Conservation (phyloP, 2,888 invertebrate genomes). For the Cosmopolites sordidus region DNA sequence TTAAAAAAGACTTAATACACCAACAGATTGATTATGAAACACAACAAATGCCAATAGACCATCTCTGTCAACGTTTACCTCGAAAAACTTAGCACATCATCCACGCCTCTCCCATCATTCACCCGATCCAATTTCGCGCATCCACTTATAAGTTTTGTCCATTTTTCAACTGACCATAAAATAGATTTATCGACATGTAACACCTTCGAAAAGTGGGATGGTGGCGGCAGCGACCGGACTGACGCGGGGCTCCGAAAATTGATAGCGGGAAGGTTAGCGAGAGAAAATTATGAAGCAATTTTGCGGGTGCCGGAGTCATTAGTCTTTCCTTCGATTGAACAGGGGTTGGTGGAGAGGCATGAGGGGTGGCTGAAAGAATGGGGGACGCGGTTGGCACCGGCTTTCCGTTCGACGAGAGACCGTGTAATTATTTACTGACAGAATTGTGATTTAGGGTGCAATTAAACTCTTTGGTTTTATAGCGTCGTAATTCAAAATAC, state of each 20-base stretch:
- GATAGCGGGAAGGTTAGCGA: conserved; percentile 48
- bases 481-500: conserved; percentile 6
- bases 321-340: conserved; percentile 40
- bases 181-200: conserved; percentile 11
- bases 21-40: too few species aligned
- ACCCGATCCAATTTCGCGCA: background rate
- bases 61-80: too few species aligned
- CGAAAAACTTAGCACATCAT: background rate
- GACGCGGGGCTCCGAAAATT: conserved; percentile 36
- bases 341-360: background rate
- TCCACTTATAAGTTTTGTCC: conserved; percentile 2
- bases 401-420: conserved; percentile 4
- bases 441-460: conserved; percentile 9
- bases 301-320: conserved; percentile 46
- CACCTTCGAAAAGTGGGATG: conserved; percentile 1
- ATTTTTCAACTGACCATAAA: conserved; percentile 8
- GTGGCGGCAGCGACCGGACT: too few species aligned
- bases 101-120: background rate
- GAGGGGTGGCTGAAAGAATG: too few species aligned
- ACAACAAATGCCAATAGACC: too few species aligned
- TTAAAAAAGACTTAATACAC: too few species aligned
- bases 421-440: conserved; percentile 10
- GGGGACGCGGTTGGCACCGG: conserved; percentile 1
- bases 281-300: conserved; percentile 50
- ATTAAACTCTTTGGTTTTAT: conserved; percentile 14